A percentile compares a stretch with the other conserved stretches of the same genome.
These are phyloP conservation scores for Rhincodon typus DNA, from an alignment of 2,797 vertebrate species.

Conservation along the genomic window DNA sequence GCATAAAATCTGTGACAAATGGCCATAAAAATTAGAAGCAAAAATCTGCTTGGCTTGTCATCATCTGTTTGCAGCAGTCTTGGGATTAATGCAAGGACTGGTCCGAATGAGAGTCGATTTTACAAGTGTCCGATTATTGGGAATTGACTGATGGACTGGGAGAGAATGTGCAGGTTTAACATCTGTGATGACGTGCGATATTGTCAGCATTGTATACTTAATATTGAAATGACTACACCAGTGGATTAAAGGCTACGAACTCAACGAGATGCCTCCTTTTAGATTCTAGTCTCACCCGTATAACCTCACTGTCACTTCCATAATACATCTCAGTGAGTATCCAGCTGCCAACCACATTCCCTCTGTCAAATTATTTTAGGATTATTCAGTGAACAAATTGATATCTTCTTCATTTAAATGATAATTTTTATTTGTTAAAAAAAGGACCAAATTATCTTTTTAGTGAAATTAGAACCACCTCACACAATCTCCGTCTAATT, in stretches of 20 bases:
- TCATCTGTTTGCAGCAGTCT: not conserved
- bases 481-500: not conserved
- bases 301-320: not conserved
- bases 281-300: not conserved
- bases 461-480: not conserved
- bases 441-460: not conserved
- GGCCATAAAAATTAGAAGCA: not conserved
- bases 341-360: not conserved
- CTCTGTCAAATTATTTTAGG: not conserved
- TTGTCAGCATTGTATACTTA: constrained; percentile 8
- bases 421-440: constrained; percentile 5
- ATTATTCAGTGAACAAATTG: constrained; percentile 4
- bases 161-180: constrained; percentile 17
- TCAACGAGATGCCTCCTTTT: not conserved
- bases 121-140: constrained; percentile 16
- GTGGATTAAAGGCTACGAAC: not conserved
- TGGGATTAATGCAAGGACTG: not conserved
- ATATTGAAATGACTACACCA: not conserved
- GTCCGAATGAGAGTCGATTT: not conserved
- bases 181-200: not conserved
- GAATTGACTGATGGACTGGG: not conserved
- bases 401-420: constrained; percentile 27
- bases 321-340: not conserved
- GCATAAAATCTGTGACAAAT: not conserved
- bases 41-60: not conserved